These are phyloP conservation scores for Rhingia campestris DNA, from an alignment of 2,888 invertebrate genomes.

Conservation along the genomic window DNA sequence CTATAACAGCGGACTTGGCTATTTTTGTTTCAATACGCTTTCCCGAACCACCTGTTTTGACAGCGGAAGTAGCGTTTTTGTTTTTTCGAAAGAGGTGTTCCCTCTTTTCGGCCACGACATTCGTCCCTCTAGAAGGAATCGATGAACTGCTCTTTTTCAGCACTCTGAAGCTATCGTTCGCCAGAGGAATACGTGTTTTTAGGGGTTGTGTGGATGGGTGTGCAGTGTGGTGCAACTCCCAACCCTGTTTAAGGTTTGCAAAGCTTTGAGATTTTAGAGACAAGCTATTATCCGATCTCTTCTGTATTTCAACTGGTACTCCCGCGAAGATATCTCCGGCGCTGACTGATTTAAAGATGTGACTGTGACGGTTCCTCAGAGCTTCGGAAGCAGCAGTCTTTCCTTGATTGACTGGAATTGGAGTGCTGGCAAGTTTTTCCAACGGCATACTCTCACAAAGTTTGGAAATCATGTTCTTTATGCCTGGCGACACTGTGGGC, in stretches of 20 bases:
- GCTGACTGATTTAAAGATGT: slow-evolving; percentile 88
- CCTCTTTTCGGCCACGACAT: slow-evolving; percentile 45
- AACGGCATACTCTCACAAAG: slow-evolving; percentile 81
- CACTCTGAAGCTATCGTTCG: slow-evolving; percentile 80
- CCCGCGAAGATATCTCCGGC: slow-evolving; percentile 79
- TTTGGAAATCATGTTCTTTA: slow-evolving; percentile 88
- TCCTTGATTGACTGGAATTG: slow-evolving; percentile 79
- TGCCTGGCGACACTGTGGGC: slow-evolving; percentile 84
- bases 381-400: background rate
- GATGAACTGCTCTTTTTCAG: slow-evolving; percentile 74
- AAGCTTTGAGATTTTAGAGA: slow-evolving; percentile 65
- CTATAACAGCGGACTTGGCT: slow-evolving; percentile 77
- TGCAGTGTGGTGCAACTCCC: slow-evolving; percentile 28
- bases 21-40: slow-evolving; percentile 80
- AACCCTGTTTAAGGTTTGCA: slow-evolving; percentile 38
- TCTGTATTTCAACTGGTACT: background rate
- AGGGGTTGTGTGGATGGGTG: slow-evolving; percentile 31
- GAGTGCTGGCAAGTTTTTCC: slow-evolving; percentile 82
- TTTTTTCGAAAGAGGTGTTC: slow-evolving; percentile 80
- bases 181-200: slow-evolving; percentile 78
- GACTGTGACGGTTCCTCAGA: slow-evolving; percentile 70
- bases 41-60: slow-evolving; percentile 76
- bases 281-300: slow-evolving; percentile 9
- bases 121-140: slow-evolving; percentile 41
- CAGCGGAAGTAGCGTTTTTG: slow-evolving; percentile 72